Evolutionary conservation across 2,888 invertebrate species (phyloP).

Genomic region (Formica aserva): DNA sequence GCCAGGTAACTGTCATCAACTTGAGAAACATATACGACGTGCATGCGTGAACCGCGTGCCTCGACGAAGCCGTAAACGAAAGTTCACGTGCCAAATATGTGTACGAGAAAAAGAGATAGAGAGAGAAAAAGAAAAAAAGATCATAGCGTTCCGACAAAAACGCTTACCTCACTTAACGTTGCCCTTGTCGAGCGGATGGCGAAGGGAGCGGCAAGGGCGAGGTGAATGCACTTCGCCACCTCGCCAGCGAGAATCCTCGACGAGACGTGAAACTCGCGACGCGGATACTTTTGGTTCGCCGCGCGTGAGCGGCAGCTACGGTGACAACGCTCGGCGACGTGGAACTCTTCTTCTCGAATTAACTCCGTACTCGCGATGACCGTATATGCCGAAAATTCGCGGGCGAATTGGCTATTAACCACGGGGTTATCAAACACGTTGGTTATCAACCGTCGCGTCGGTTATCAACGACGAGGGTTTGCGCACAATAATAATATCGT

Average conservation of each 20-base stretch:
- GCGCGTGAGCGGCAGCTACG: not conserved
- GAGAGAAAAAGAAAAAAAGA: not conserved
- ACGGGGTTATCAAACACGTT: too few relatives aligned
- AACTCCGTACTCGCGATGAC: not conserved
- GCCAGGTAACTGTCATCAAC: not conserved
- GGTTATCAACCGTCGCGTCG: not conserved
- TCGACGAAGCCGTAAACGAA: not conserved
- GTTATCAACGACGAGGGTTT: not conserved
- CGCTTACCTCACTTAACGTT: constrained; percentile 37
- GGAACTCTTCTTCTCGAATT: not conserved
- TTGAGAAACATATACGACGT: not conserved
- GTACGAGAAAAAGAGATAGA: not conserved
- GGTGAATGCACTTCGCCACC: not conserved
- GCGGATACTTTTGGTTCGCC: not conserved
- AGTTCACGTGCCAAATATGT: constrained; percentile 4
- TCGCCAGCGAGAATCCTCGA: not conserved
- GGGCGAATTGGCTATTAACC: not conserved
- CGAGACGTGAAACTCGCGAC: constrained; percentile 1
- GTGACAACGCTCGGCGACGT: not conserved
- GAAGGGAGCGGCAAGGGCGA: not conserved
- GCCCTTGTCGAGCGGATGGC: constrained; percentile 7
- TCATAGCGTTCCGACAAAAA: not conserved
- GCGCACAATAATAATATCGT: constrained; percentile 46
- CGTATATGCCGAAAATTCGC: not conserved
- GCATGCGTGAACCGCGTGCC: not conserved